Conservation (phyloP, 2,797 vertebrate genomes). For the Natrix natrix region DNA sequence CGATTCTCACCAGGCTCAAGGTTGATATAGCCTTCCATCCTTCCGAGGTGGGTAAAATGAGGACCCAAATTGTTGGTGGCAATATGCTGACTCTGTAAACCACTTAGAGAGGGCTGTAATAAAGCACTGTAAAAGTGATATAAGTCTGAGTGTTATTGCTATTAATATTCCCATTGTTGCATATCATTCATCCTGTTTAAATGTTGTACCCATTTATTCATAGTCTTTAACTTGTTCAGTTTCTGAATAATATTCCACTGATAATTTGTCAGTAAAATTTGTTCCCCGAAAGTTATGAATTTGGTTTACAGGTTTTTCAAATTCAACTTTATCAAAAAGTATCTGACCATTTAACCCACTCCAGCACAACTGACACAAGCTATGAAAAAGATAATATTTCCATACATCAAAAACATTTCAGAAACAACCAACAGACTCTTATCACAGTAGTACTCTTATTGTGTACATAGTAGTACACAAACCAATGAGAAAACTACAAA, state of each 20-base stretch:
- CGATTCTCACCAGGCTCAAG: no score
- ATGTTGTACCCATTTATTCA: background rate
- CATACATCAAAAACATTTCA: background rate
- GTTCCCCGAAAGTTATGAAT: background rate
- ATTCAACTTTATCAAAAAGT: background rate
- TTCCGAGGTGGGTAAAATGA: no score
- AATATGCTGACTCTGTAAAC: no score
- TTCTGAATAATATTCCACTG: background rate
- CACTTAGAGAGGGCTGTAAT: no score
- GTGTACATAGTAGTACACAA: background rate
- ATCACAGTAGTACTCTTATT: no score
- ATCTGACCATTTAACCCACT: background rate
- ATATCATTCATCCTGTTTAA: background rate
- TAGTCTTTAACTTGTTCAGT: background rate
- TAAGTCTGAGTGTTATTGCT: no score
- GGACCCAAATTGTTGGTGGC: no score
- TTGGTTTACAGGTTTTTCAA: background rate
- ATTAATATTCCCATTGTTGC: background rate
- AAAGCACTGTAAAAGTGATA: no score
- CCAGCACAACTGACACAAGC: background rate
- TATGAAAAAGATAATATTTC: background rate
- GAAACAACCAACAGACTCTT: background rate
- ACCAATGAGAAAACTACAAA: background rate
- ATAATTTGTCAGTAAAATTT: background rate
- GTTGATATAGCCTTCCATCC: no score